Base-by-base conservation (phyloP, 1,140 invertebrate species). In the Tetramorium parvispinum region DNA sequence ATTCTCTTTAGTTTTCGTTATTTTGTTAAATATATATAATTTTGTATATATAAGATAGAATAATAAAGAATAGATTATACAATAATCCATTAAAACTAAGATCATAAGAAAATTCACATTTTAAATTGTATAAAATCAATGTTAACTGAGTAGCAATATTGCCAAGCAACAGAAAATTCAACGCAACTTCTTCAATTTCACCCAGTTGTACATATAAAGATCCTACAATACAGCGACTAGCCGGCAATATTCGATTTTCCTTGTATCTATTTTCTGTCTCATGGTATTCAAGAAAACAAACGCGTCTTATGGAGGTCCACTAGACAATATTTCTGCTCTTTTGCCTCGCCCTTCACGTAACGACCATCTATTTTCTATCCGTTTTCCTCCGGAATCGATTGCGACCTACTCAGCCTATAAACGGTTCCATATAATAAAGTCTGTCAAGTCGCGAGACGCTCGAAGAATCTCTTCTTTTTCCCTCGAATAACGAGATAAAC, bases 321-420 rank as follows among this genome's bases (percentile, higher is more conserved):
- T 53, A 86, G 43, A 43, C 59, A 32, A 77, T 85, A 76, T 85
- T 55, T 40, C 46, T 85, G 49, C 43, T 51, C 51, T n/a, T 61
- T 70, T 46, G 37, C 13, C 46, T 57, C 37, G 49, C 27, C 55
- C 27, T 65, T 85, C 49, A 49, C 43, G 51, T 75, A 51, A 66
- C 78, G 21, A 57, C 8, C 18, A 27, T 59, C 75, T 53, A 32
- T 70, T 63, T 55, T 37, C 53, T 73, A 32, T 76, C 43, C 63
- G 40, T 85, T 55, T 71, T 24, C 21, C 51, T 40, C 53, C 66
- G 32, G 65, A 81, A 70, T 70, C 51, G 63, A 81, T 51, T 68
- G 63, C 49, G 46, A 81, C n/a, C 65, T 70, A 55, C 49, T 70
- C 49, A 27, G 65, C 51, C 32, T 55, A 51, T 55, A 79, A 81